phyloP scores from a whole-genome alignment of 2,888 invertebrate genomes.

The Teleiodes luculella region DNA sequence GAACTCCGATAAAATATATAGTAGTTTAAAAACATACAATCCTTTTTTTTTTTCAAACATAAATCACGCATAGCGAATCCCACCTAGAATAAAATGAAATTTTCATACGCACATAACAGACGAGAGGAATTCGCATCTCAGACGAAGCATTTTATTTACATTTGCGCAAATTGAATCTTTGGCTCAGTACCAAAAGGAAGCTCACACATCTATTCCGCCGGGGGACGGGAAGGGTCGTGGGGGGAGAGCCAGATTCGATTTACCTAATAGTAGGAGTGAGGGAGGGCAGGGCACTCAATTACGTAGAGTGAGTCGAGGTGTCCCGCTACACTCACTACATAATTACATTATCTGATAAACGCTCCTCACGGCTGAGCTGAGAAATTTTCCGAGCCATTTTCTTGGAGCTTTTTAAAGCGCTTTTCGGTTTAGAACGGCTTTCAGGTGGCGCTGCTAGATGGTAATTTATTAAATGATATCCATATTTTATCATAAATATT shows the following conservation, averaged over 20 bases:
- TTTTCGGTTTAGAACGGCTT: background rate
- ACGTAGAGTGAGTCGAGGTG: conserved; percentile 70
- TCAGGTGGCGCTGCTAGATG: background rate
- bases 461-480: background rate
- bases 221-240: conserved; percentile 29
- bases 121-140: conserved; percentile 29
- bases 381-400: conserved; percentile 34
- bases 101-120: conserved; percentile 13
- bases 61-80: no score
- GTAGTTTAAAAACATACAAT: no score
- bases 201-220: conserved; percentile 48
- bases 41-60: no score
- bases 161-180: conserved; percentile 73
- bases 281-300: conserved; percentile 59
- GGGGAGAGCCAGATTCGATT: conserved; percentile 68
- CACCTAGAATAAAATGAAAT: conserved; percentile 10
- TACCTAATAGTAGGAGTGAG: conserved; percentile 73
- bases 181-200: conserved; percentile 62
- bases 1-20: no score
- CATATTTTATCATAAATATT: no score
- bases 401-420: conserved; percentile 19
- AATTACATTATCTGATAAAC: conserved; percentile 78
- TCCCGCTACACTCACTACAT: conserved; percentile 65
- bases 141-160: conserved; percentile 66
- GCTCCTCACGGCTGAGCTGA: conserved; percentile 28